A percentile compares a stretch with the other conserved stretches of the same genome.
Evolutionary conservation across 2,888 invertebrate genomes (phyloP).

Genomic region (Macrostomum cliftonense): DNA sequence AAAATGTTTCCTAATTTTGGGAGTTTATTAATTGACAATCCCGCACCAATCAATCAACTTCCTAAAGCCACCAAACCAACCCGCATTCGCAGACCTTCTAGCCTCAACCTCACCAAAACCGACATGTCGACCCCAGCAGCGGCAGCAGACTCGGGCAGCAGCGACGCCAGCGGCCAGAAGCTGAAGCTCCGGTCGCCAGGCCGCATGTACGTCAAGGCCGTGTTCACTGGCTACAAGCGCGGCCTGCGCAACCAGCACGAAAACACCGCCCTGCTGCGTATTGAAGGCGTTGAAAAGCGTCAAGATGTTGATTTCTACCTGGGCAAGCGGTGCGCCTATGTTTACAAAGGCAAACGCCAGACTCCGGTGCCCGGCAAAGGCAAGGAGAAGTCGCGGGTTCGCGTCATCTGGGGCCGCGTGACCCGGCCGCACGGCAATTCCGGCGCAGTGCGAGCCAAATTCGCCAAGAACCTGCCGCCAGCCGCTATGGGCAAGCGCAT

Average conservation of each 20-base stretch:
- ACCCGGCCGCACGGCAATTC: constrained; percentile 85
- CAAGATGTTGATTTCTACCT: constrained; percentile 64
- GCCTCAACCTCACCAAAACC: too few species aligned
- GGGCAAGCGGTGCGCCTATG: constrained; percentile 88
- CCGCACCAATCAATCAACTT: too few species aligned
- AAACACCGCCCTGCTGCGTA: constrained; percentile 78
- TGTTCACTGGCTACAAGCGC: constrained; percentile 73
- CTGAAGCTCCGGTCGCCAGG: neutral
- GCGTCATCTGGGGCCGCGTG: constrained; percentile 97
- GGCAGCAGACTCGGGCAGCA: too few species aligned
- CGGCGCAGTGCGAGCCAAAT: constrained; percentile 85
- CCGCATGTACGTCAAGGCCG: constrained; percentile 79
- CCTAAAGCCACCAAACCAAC: too few species aligned
- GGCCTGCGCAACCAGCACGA: constrained; percentile 92
- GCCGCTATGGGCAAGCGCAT: constrained; percentile 94
- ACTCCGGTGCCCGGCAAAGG: constrained; percentile 36
- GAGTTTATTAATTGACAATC: too few species aligned
- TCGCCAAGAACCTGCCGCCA: constrained; percentile 84
- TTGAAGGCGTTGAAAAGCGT: constrained; percentile 67
- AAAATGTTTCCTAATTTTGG: too few species aligned
- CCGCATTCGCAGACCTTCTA: too few species aligned
- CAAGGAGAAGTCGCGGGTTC: constrained; percentile 46
- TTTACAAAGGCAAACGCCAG: constrained; percentile 57
- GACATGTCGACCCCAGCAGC: too few species aligned
- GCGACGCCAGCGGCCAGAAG: too few species aligned